Base-by-base conservation (phyloP, 2,888 invertebrate genomes). In the Andrena chrysosceles region DNA sequence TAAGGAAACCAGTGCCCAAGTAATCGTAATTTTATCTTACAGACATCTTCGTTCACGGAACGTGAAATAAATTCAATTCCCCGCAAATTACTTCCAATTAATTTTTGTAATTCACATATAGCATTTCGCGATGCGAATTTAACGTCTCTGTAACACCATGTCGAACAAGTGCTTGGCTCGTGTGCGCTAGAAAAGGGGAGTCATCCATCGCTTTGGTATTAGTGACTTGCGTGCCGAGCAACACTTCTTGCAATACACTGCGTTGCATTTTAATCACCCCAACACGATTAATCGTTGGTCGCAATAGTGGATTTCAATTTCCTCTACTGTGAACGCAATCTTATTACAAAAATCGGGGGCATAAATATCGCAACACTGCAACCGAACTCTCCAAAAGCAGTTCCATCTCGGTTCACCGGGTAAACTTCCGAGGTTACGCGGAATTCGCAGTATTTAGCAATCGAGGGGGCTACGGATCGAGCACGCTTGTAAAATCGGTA, bases 401-500 rank as follows among this genome's bases (percentile, higher is more conserved):
- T 5, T 4, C 42, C 42, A 5, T 5, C 42, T 16, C 42, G 16
- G 42, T 42, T 42, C 42, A 16, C 42, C 42, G 42, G 16, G 42
- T 16, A 1, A 42, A 5, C 42, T 1, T 42, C 4, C 4, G 42
- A 42, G 42, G 5, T 42, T 16, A 16, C 42, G 42, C 16, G 42
- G 42, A 42, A 42, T 42, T 42, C 42, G 42, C 13, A 16, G 42
- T 42, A 42, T 16, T 42, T 16, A 42, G 42, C 42, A 16, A 13
- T 59, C 26, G 16, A 29, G 6, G 10, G 10, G 54, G 26, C 42
- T 1, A 0, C n/a, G 1, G 54, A n/a, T 54, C 20, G 23, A 20
- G 23, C 54, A 29, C 7, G 60, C n/a, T n/a, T 31, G 8, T 31
- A 70, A 75, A 70, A 70, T 49, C 35, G 29, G 20, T 42, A 26